Conservation (phyloP, 2,888 invertebrate species). For the Drosophila paranaensis region DNA sequence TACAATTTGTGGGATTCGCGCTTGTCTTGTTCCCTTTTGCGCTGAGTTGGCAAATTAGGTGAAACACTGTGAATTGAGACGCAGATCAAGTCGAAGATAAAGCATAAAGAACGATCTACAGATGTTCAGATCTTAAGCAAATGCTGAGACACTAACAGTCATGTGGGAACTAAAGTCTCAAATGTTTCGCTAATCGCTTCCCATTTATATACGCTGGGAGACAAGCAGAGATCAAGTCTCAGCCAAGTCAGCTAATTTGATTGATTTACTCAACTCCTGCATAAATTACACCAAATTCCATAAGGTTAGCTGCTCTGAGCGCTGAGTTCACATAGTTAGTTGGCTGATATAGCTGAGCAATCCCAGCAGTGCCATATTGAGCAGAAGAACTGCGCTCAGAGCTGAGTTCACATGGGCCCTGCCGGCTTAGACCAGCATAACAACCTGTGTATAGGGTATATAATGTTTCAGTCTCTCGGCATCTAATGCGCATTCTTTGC, state of each 20-base stretch:
- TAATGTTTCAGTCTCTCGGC: background rate
- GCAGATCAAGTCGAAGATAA: slow-evolving; percentile 1
- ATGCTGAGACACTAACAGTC: background rate
- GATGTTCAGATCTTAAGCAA: slow-evolving; percentile 1
- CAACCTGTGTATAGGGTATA: no score
- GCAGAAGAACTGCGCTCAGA: no score
- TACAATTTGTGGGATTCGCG: slow-evolving; percentile 37
- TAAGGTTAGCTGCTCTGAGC: background rate
- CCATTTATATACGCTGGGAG: background rate
- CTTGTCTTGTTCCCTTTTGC: slow-evolving; percentile 24
- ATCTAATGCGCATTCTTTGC: slow-evolving; percentile 1
- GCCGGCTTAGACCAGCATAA: no score
- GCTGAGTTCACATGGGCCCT: no score
- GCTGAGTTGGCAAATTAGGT: slow-evolving; percentile 51
- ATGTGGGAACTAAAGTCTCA: slow-evolving; percentile 4
- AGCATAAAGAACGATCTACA: slow-evolving; percentile 4
- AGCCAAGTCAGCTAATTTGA: background rate
- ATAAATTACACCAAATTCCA: background rate
- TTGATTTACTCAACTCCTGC: background rate
- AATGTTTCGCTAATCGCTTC: background rate
- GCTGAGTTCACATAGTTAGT: background rate
- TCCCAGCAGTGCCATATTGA: background rate
- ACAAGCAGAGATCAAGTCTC: background rate
- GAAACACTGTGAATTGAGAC: slow-evolving; percentile 2
- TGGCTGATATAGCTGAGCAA: background rate